Evolutionary conservation across 2,113 vertebrate genomes (phyloP).

Genomic region (Odobenus rosmarus): DNA sequence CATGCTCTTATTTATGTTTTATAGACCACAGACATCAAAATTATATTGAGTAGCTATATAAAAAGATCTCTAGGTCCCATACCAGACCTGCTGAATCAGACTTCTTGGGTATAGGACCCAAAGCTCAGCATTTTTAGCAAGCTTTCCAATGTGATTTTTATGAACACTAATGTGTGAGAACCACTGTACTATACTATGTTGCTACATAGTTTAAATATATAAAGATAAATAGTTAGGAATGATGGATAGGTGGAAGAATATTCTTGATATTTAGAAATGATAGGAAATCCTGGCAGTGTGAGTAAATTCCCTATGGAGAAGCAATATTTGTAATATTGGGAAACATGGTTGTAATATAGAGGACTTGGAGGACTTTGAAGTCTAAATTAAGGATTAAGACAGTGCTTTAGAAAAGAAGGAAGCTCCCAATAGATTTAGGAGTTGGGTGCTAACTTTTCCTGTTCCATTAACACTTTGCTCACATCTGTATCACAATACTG

Average conservation of each 20-base stretch:
- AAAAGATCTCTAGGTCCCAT: neutral
- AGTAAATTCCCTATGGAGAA: neutral
- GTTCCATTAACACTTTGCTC: neutral
- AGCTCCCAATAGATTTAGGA: neutral
- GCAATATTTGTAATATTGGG: neutral
- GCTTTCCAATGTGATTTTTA: neutral
- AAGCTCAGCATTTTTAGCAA: slow-evolving; percentile 29
- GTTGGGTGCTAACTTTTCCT: neutral
- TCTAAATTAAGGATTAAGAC: slow-evolving; percentile 7
- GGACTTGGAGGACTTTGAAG: neutral
- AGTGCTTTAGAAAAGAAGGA: slow-evolving; percentile 39
- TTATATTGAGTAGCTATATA: slow-evolving; percentile 16
- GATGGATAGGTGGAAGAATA: neutral
- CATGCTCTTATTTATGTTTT: neutral
- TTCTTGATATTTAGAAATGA: neutral
- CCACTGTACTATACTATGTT: neutral
- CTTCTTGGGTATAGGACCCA: neutral
- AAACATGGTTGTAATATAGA: neutral
- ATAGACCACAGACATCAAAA: neutral
- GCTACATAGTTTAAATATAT: neutral
- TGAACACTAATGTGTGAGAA: neutral
- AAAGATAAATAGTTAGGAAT: neutral
- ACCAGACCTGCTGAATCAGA: slow-evolving; percentile 18
- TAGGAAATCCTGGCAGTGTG: neutral
- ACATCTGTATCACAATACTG: neutral